phyloP scores from a whole-genome alignment of 2,888 invertebrate genomes.

The Drosophila conformis region DNA sequence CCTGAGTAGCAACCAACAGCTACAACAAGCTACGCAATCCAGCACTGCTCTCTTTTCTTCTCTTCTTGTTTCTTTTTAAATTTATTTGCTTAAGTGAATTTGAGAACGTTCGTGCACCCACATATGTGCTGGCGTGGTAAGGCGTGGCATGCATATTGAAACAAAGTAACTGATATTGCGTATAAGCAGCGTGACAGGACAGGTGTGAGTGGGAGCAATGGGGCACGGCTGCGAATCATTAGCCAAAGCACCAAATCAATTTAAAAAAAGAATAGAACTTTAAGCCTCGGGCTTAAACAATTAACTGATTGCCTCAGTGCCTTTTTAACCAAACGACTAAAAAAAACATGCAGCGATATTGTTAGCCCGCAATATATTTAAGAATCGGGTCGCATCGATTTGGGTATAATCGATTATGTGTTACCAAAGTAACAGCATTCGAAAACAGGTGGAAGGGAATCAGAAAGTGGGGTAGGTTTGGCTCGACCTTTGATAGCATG shows the following conservation, averaged over 20 bases:
- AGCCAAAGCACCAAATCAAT: constrained; percentile 56
- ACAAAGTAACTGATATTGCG: constrained; percentile 70
- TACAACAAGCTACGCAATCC: constrained; percentile 15
- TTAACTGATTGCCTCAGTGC: constrained; percentile 44
- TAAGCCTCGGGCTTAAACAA: constrained; percentile 39
- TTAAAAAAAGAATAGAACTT: constrained; percentile 19
- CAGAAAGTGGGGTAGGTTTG: background rate
- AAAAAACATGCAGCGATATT: background rate
- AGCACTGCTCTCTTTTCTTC: constrained; percentile 18
- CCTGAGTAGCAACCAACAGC: constrained; percentile 52
- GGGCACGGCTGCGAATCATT: constrained; percentile 58
- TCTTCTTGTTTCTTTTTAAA: constrained; percentile 38
- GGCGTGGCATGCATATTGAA: constrained; percentile 72
- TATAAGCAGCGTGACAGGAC: constrained; percentile 59
- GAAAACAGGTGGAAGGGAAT: background rate
- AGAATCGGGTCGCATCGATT: background rate
- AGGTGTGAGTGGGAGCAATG: background rate
- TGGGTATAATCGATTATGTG: background rate
- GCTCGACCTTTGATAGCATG: background rate
- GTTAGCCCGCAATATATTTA: background rate
- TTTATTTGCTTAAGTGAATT: constrained; percentile 79
- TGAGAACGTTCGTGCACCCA: constrained; percentile 33
- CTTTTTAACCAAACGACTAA: constrained; percentile 17
- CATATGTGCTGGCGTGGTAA: constrained; percentile 35
- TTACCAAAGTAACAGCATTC: background rate